A percentile compares a stretch with the other conserved stretches of the same genome.
Evolutionary conservation across 92 coral and sea anemone species (phyloP).

Genomic region (Siderastrea siderea): DNA sequence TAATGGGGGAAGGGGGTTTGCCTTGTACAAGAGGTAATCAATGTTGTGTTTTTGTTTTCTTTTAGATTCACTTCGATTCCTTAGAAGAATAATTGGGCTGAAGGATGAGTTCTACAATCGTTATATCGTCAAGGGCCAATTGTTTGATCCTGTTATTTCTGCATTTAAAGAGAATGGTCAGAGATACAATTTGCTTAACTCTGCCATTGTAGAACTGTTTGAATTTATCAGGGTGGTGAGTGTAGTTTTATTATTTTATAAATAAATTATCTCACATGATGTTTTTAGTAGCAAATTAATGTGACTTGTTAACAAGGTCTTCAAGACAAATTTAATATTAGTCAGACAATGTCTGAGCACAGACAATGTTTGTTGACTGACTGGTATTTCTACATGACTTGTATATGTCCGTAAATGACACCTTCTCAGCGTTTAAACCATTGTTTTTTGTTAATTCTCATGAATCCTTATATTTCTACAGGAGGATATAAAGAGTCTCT

Average conservation of each 20-base stretch:
- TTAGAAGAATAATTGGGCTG: constrained; percentile 95
- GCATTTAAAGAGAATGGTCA: constrained; percentile 94
- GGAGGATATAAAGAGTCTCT: constrained; percentile 95
- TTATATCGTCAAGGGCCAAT: constrained; percentile 94
- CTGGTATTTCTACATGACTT: too few species aligned
- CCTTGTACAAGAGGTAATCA: not conserved
- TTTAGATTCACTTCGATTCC: constrained; percentile 94
- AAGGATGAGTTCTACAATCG: constrained; percentile 99
- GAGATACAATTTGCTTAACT: constrained; percentile 95
- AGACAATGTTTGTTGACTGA: too few species aligned
- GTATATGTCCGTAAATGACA: not conserved
- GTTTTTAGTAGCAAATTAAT: too few species aligned
- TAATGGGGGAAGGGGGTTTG: too few species aligned
- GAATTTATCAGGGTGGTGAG: constrained; percentile 98
- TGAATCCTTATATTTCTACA: constrained; percentile 19
- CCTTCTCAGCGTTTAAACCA: not conserved
- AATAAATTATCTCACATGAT: too few species aligned
- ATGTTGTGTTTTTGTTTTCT: not conserved
- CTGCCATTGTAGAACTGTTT: constrained; percentile 97
- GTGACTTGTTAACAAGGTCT: too few species aligned
- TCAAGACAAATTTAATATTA: too few species aligned
- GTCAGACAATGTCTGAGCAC: too few species aligned
- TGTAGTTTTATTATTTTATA: not conserved
- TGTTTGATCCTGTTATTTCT: constrained; percentile 88
- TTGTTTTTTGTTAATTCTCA: not conserved